Evolutionary conservation across 2,888 invertebrate genomes (phyloP), one percentile per base, ranked within the genome.

Genomic region (Hypolimnas misippus): DNA sequence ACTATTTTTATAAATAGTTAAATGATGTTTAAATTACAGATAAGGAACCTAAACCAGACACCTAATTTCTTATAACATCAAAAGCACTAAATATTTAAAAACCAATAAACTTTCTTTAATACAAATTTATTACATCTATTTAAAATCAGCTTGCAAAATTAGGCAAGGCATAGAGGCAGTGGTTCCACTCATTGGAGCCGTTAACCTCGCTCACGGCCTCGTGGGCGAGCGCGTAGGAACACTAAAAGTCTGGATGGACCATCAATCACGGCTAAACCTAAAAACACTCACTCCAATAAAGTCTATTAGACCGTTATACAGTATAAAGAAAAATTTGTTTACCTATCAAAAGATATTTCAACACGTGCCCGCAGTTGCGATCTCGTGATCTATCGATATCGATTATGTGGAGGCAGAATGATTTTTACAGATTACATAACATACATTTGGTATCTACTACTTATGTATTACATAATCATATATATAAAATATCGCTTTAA

Each of bases 141-240:
- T 16, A 42, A 44, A 56, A 51, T 52, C 16, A 8, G 21, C 7
- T 49, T 21, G 2, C 17, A 21, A 58, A 17, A 40, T 51, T 63
- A 29, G 38, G 40, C 53, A 49, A 53, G 33, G 53, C 53, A 61
- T 35, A 57, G 61, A 64, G 21, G 31, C 33, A 42, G 38, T 51
- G 31, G 35, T 38, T 54, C 12, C 29, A 17, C 40, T 14, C 19
- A 51, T 42, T 46, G 54, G 62, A 73, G 76, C 55, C 81, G 61
- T 80, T 83, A 71, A 82, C 83, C 83, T 74, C 73, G 46, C n/a
- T 6, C 21, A n/a, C 42, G 19, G 53, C 33, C 31, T 50, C 49
- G 83, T 83, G 77, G 82, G 83, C 77, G 81, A 61, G 66, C 58
- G 79, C 78, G 83, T 82, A 82, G 82, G 82, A 77, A 78, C 76